Evolutionary conservation across 2,797 vertebrate species (phyloP), one percentile per base, ranked within the genome.

Genomic region (Psittacula derbiana): DNA sequence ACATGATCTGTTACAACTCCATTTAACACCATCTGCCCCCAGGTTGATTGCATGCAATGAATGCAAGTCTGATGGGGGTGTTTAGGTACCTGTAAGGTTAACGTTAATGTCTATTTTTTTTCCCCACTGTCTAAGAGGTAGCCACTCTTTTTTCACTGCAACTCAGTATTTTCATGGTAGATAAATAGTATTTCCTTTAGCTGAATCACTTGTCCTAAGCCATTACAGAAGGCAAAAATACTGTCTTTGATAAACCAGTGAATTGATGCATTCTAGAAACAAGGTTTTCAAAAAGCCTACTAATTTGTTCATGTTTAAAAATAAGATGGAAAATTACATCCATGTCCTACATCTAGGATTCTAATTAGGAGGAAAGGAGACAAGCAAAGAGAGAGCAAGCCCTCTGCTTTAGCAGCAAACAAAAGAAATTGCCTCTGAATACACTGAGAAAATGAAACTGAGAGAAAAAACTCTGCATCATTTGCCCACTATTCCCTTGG

Each of bases 261-360:
- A 17, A 10, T n/a, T 64, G 58, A 50, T 66, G 25, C 15, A 8
- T 82, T 92, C 81, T 90, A 71, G 67, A 53, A 94, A 47, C 13
- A 79, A 61, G 85, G 0, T 58, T 66, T 90, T 70, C 5, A 28
- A 18, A 90, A 78, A 80, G 47, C 38, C 27, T 67, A 16, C 33
- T 82, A 5, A 64, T 87, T 86, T 66, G 16, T 64, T 86, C 27
- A 60, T 64, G 11, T 72, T 92, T 90, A 65, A 88, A 81, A 81
- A 73, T 38, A 71, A 92, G 88, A 79, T 44, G 50, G 28, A 40
- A 91, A 88, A 88, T 83, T 60, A 20, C 20, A 74, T 64, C n/a
- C 20, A 13, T 2, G 2, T 78, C 41, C 25, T 64, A 7, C 4
- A 28, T 60, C 30, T 72, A 57, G 40, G 36, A 61, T 88, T 33